These are phyloP conservation scores for Drosophila eohydei DNA, from an alignment of 2,888 invertebrate genomes.

Conservation along the genomic window DNA sequence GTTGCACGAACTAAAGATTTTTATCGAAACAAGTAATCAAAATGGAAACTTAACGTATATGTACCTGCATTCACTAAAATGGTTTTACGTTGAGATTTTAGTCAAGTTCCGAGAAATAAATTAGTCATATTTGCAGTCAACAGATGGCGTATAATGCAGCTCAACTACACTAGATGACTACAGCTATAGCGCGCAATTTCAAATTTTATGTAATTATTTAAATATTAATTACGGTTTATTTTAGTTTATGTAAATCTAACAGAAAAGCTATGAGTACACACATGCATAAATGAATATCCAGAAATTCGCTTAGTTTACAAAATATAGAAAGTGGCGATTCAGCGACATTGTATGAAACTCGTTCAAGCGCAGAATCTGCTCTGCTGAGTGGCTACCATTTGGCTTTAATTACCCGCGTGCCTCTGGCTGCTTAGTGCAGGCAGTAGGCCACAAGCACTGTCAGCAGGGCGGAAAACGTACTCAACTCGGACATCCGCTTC, in stretches of 20 bases:
- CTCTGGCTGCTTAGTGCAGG: conserved; percentile 44
- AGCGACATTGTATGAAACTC: background rate
- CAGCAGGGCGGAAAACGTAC: conserved; percentile 56
- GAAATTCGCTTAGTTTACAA: conserved; percentile 66
- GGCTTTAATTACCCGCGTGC: conserved; percentile 4
- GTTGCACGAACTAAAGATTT: background rate
- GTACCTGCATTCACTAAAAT: background rate
- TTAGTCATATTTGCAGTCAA: background rate
- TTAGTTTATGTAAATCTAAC: conserved; percentile 41
- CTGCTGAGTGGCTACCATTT: conserved; percentile 28
- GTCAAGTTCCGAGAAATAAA: background rate
- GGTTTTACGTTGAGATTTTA: background rate
- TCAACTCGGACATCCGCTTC: conserved; percentile 40
- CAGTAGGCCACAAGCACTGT: conserved; percentile 71
- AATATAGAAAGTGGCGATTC: conserved; percentile 22
- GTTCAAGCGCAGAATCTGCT: background rate
- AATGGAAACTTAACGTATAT: background rate
- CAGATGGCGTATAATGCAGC: background rate
- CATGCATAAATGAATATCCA: conserved; percentile 22
- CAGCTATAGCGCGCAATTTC: too few relatives aligned
- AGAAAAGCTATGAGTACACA: conserved; percentile 57
- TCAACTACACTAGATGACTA: background rate
- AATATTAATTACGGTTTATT: conserved; percentile 22
- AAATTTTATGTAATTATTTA: background rate
- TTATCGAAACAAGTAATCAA: background rate